phyloP scores from a whole-genome alignment of 2,113 vertebrate species.

The Cyphomyrus discorhynchus region DNA sequence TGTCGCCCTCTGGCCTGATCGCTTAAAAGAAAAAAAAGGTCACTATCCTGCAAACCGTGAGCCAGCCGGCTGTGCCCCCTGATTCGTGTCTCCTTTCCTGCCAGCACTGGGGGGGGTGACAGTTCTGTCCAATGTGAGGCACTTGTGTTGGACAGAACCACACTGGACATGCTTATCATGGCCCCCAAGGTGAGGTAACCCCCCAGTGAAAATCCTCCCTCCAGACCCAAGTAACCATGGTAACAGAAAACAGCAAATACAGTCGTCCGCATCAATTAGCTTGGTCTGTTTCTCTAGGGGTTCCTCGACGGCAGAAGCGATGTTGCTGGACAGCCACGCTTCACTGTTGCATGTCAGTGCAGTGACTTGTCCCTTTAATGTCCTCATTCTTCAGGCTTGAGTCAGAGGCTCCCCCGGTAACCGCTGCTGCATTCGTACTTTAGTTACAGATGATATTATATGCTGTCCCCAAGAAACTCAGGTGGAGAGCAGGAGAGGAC shows the following conservation, averaged over 20 bases:
- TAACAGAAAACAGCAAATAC: background rate
- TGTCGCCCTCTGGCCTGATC: constrained; percentile 1
- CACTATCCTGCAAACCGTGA: background rate
- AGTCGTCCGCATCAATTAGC: background rate
- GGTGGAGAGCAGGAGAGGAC: background rate
- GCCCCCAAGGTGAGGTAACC: background rate
- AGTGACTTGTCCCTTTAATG: background rate
- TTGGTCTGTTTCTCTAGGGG: background rate
- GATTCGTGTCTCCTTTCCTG: background rate
- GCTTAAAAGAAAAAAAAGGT: background rate
- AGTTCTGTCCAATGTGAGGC: background rate
- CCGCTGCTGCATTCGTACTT: background rate
- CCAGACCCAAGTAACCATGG: background rate
- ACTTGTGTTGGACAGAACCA: background rate
- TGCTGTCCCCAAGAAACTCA: background rate
- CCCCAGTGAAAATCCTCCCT: background rate
- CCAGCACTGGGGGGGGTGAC: background rate
- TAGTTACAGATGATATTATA: background rate
- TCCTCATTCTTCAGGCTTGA: background rate
- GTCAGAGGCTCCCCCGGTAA: background rate
- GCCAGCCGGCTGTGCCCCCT: background rate
- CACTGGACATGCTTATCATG: background rate
- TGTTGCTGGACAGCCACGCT: background rate
- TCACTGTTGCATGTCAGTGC: background rate
- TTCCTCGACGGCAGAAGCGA: background rate